Evolutionary conservation across 2,888 invertebrate species (phyloP), one percentile per base, ranked within the genome.

Genomic region (Drosophila parthenogenetica): DNA sequence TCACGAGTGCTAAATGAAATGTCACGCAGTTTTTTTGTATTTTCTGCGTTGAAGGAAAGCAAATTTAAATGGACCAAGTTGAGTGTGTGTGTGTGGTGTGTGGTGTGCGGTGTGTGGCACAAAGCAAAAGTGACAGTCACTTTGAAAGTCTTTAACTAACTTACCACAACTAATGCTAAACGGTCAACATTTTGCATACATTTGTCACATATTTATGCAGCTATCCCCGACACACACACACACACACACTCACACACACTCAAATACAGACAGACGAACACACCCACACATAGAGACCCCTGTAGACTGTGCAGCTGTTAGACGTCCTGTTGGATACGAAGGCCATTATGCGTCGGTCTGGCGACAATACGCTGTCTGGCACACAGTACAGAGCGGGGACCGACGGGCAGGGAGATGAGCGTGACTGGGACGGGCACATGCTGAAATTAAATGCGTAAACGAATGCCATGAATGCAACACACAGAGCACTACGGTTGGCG

Each of bases 331-430:
- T 16, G 69, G 79, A 48, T 40, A 45, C 58, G 59, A 49, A 19
- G 79, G 51, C 75, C 64, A 61, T 75, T 73, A 64, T 68, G 79
- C 59, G 69, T 43, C 69, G 69, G 69, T 74, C 69, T 79, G 79
- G 79, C 75, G 64, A 79, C 75, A 76, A 48, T 79, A 45, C 75
- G 58, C 54, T 46, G 75, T 79, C 79, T 79, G 73, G 5, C 11
- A 54, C 42, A 25, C 61, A 40, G 17, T 51, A 51, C 25, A 29
- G 5, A 13, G 11, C 5, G n/a, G 39, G 7, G 16, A 14, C 10
- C 5, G 40, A 29, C 13, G 42, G 16, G 29, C 5, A 42, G 32
- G 35, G 11, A 1, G 13, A 25, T n/a, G 17, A 16, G 16, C 32
- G 17, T 8, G 32, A 5, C n/a, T 5, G 0, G 11, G 14, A 49